These are phyloP conservation scores for Drosophila tani DNA, from an alignment of 1,140 invertebrate species.

Conservation along the genomic window DNA sequence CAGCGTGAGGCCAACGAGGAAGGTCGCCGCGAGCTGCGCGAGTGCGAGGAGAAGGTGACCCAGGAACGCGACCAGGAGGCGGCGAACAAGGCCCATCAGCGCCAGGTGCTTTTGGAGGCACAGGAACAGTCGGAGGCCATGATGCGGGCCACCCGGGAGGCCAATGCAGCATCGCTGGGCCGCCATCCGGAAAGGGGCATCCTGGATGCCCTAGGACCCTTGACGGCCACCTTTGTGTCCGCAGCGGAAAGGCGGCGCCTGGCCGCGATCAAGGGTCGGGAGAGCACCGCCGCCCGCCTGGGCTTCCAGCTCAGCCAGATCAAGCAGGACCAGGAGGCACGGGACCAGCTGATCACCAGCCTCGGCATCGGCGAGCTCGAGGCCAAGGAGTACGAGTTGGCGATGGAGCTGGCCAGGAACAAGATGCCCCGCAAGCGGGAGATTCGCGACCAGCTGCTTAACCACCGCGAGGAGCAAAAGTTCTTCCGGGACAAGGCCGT, in stretches of 20 bases:
- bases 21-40: conserved; percentile 43
- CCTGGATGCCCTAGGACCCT: conserved; percentile 48
- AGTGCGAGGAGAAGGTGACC: conserved; percentile 12
- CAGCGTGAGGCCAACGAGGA: conserved; percentile 18
- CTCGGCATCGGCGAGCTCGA: conserved; percentile 51
- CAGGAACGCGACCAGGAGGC: conserved; percentile 13
- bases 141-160: conserved; percentile 9
- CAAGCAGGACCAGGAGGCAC: conserved; percentile 40
- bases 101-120: conserved; percentile 32
- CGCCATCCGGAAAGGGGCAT: conserved; percentile 43
- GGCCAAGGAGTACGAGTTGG: conserved; percentile 40
- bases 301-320: conserved; percentile 42
- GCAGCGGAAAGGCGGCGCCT: conserved; percentile 4
- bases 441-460: conserved; percentile 51
- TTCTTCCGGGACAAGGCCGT: conserved; percentile 39
- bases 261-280: conserved; percentile 35
- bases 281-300: conserved; percentile 30
- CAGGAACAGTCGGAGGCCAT: conserved; percentile 38
- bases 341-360: conserved; percentile 48
- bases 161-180: neutral
- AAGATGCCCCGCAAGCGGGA: conserved; percentile 30
- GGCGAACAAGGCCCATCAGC: conserved; percentile 11
- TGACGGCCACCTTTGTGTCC: conserved; percentile 17
- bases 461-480: conserved; percentile 53
- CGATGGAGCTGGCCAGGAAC: conserved; percentile 13